Base-by-base conservation (phyloP, 1,140 invertebrate species). In the Ctenoplectra terminalis region DNA sequence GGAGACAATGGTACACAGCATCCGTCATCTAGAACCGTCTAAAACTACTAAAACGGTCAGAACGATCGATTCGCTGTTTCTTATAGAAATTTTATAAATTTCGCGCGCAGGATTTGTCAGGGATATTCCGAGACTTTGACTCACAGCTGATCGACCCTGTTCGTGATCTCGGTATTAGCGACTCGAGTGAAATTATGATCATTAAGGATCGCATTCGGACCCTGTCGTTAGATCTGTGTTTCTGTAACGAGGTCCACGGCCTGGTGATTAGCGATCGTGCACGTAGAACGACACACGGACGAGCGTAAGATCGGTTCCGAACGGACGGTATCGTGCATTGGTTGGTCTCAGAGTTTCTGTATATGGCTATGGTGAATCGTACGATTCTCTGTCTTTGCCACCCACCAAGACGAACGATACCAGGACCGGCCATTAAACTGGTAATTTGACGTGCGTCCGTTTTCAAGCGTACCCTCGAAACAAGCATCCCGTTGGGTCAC, bases 401-500 rank as follows among this genome's bases (percentile, higher is more conserved):
- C 74, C 61, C 74, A 76, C 74, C 61, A 67, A 52, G 74, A 29
- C 46, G 46, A 31, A 76, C 60, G 73, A 76, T 56, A 67, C 20
- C 34, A 6, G 15, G 46, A 17, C 17, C 61, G 46, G 46, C 34
- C 46, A 66, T 76, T 76, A 76, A 76, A 67, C 74, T 76, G 48
- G 74, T 76, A 76, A 67, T 76, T 76, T 43, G 48, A 76, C 74
- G 61, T 76, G 9, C 48, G 74, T 76, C 26, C 61, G 26, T 76
- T 67, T 76, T n/a, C 61, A 48, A 67, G 31, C 61, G 37, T 43
- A 20, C 54, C 8, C 20, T 43, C 56, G 61, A 15, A 76, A 64
- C 72, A 23, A 26, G 3, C 23, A 20, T 34, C 9, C 6, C 43
- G 37, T 15, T 20, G n/a, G 61, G 46, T n/a, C 6, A 9, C 6